Evolutionary conservation across 2,797 vertebrate genomes (phyloP).

Genomic region (Rhinogobio ventralis): DNA sequence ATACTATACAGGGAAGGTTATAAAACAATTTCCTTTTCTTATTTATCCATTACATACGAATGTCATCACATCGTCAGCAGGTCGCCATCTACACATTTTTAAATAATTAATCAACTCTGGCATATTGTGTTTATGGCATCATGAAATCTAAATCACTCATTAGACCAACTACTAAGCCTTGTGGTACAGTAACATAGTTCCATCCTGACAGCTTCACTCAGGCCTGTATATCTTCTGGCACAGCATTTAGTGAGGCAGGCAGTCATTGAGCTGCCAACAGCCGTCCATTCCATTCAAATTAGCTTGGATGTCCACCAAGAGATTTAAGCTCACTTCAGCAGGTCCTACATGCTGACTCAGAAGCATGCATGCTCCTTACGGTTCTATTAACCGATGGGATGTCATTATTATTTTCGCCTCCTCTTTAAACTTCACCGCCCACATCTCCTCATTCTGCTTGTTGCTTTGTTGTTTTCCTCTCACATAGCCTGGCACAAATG

Average conservation of each 20-base stretch:
- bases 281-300: slow-evolving; percentile 36
- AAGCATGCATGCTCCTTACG: neutral
- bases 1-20: too few relatives aligned
- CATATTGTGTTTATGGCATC: neutral
- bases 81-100: neutral
- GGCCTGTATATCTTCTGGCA: slow-evolving; percentile 15
- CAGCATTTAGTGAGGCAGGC: slow-evolving; percentile 15
- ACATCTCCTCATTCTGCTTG: slow-evolving; percentile 27
- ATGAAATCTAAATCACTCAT: slow-evolving; percentile 4
- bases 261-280: slow-evolving; percentile 31
- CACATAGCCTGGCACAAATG: slow-evolving; percentile 14
- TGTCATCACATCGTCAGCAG: neutral
- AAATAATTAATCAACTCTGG: neutral
- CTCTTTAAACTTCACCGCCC: slow-evolving; percentile 22
- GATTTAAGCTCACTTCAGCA: slow-evolving; percentile 34
- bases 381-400: slow-evolving; percentile 2
- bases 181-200: neutral
- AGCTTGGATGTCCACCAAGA: slow-evolving; percentile 42
- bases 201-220: slow-evolving; percentile 38
- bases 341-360: slow-evolving; percentile 28
- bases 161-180: neutral
- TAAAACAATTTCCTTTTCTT: too few relatives aligned
- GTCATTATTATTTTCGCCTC: slow-evolving; percentile 27
- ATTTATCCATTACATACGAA: neutral
- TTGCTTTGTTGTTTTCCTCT: slow-evolving; percentile 27